Percentiles rank a stretch among this genome's conserved stretches.
These are phyloP conservation scores for Clivina fossor DNA, from an alignment of 2,888 invertebrate genomes.

Conservation along the genomic window DNA sequence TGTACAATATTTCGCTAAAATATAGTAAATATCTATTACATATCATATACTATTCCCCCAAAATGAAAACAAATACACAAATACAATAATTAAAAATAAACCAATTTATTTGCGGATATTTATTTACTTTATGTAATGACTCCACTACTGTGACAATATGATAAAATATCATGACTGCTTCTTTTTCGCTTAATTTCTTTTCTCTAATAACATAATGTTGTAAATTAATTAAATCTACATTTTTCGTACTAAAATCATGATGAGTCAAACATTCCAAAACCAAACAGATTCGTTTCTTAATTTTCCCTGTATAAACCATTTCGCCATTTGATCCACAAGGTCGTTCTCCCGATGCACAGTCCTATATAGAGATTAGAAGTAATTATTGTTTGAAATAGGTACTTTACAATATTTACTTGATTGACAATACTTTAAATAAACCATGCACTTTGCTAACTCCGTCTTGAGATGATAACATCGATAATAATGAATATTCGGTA, in stretches of 20 bases:
- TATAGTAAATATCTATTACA: too few species aligned
- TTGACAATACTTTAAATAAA: constrained; percentile 65
- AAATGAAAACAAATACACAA: too few species aligned
- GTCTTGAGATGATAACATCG: constrained; percentile 66
- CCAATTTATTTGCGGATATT: not conserved
- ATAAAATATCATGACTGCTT: constrained; percentile 72
- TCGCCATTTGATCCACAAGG: constrained; percentile 55
- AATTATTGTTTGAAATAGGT: not conserved
- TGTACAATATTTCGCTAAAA: constrained; percentile 78
- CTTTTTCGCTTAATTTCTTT: constrained; percentile 72
- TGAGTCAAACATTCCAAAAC: constrained; percentile 73
- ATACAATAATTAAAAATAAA: constrained; percentile 11
- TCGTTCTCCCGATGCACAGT: constrained; percentile 67
- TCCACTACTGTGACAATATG: constrained; percentile 74
- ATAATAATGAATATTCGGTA: constrained; percentile 73
- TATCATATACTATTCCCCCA: too few species aligned
- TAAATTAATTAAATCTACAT: constrained; percentile 59
- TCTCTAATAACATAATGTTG: constrained; percentile 77
- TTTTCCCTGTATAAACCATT: constrained; percentile 59
- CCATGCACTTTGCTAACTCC: constrained; percentile 78
- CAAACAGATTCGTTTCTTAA: constrained; percentile 65
- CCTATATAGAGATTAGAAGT: constrained; percentile 55
- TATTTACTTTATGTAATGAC: constrained; percentile 67
- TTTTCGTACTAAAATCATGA: constrained; percentile 63
- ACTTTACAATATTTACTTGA: not conserved